These are phyloP conservation scores for Tricholauxania praeusta DNA, from an alignment of 2,888 invertebrate species.

Conservation along the genomic window DNA sequence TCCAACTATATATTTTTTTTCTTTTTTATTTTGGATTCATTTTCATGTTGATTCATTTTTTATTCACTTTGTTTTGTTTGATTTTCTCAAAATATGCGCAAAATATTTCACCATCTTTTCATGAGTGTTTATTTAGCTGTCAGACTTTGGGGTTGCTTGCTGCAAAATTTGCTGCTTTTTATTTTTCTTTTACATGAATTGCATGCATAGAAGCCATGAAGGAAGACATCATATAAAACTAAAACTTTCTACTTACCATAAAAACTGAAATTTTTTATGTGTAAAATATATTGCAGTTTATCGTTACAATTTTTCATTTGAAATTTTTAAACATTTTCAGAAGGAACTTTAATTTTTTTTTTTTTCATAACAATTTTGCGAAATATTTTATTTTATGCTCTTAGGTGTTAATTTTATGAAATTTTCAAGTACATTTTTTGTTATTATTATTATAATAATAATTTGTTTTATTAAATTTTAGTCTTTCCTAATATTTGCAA, in stretches of 20 bases:
- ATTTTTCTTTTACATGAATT: no score
- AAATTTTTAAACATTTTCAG: not conserved
- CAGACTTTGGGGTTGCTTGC: not conserved
- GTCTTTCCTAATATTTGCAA: no score
- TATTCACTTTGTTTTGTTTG: not conserved
- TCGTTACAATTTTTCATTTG: constrained; percentile 24
- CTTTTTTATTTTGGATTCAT: not conserved
- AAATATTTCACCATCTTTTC: not conserved
- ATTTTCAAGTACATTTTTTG: no score
- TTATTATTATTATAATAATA: no score
- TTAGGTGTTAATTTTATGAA: no score
- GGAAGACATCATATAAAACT: no score
- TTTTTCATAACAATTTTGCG: no score
- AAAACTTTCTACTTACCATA: no score
- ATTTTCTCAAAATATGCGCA: not conserved
- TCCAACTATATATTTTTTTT: not conserved
- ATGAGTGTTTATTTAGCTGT: constrained; percentile 1
- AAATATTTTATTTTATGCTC: no score
- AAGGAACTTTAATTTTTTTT: no score
- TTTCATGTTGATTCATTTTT: not conserved
- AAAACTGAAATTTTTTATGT: no score
- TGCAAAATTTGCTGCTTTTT: not conserved
- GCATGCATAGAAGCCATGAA: constrained; percentile 7
- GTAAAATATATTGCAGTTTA: constrained; percentile 28
- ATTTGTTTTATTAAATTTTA: no score